phyloP scores from a whole-genome alignment of 1,140 invertebrate genomes.

The Dolichoris vasculosae region DNA sequence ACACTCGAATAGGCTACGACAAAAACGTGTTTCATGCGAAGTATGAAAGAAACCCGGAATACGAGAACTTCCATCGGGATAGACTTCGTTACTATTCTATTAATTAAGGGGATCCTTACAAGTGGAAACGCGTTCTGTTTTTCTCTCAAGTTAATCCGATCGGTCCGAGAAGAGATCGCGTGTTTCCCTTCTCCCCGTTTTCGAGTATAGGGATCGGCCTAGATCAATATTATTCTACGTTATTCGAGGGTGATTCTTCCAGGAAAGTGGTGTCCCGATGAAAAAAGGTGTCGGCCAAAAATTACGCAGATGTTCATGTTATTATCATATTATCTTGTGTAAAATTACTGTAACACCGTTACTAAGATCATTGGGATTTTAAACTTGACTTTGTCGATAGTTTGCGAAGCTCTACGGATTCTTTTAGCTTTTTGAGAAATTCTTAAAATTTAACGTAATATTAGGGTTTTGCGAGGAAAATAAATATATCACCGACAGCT shows the following conservation, averaged over 20 bases:
- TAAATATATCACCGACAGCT: neutral
- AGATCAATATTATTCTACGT: neutral
- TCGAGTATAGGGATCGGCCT: neutral
- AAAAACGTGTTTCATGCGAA: no score
- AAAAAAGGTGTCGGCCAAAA: neutral
- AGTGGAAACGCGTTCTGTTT: neutral
- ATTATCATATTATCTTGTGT: no score
- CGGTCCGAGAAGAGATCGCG: neutral
- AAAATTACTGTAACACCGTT: no score
- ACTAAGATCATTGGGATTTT: no score
- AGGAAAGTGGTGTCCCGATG: neutral
- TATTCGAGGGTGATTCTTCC: neutral
- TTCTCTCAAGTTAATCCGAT: neutral
- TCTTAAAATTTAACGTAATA: neutral
- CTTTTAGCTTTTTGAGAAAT: neutral
- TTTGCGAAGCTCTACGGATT: neutral
- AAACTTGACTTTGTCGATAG: no score
- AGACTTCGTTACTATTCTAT: neutral
- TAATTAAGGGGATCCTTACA: neutral
- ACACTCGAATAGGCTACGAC: neutral
- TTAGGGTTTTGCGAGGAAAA: neutral
- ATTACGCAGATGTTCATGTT: neutral
- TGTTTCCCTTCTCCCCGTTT: no score
- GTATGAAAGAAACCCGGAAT: no score
- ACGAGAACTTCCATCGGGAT: no score